Base-by-base conservation (phyloP, 2,113 vertebrate genomes). In the Tympanuchus pallidicinctus region DNA sequence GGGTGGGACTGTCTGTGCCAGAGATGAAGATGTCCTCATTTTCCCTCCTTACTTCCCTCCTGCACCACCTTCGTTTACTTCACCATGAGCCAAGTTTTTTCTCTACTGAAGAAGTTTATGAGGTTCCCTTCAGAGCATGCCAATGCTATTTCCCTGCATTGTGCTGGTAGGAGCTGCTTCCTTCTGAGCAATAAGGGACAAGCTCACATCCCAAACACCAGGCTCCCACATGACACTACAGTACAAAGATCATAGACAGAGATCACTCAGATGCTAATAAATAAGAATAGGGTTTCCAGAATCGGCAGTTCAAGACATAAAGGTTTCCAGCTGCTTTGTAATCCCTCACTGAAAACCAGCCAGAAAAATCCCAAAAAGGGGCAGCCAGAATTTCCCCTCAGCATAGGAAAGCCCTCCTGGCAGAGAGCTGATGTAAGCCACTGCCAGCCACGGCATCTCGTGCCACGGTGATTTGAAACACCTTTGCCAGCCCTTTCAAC, bases 131-230 rank as follows among this genome's bases (percentile, higher is more conserved):
- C 66, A 69, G 88, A 94, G 66, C 74, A 82, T 95, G 93, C 93
- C 94, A 95, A 0, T 81, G 70, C 34, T 84, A 90, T 92, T 97
- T 96, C 95, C 95, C 90, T 95, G 88, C 90, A 94, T 96, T 97
- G 96, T 95, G 70, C 74, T 88, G 22, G 59, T 91, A 92, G 88
- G 82, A 92, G 36, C 90, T 8, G 0, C 72, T 97, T 96, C 95
- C 93, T 95, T 95, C 94, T 70, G 7, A 70, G 78, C 65, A 91
- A 82, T 90, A 60, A 92, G 86, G 86, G 82, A 73, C 63, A 12
- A 91, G 59, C 89, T 90, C 93, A 78, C 43, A 90, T 96, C 82
- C 92, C 94, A 86, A 83, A 84, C 48, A 90, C 73, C 76, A 72
- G 73, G 76, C 76, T 94, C 73, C 57, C 90, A 90, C 80, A 81